Conservation (phyloP, 2,113 vertebrate species). For the Podarcis cretensis region DNA sequence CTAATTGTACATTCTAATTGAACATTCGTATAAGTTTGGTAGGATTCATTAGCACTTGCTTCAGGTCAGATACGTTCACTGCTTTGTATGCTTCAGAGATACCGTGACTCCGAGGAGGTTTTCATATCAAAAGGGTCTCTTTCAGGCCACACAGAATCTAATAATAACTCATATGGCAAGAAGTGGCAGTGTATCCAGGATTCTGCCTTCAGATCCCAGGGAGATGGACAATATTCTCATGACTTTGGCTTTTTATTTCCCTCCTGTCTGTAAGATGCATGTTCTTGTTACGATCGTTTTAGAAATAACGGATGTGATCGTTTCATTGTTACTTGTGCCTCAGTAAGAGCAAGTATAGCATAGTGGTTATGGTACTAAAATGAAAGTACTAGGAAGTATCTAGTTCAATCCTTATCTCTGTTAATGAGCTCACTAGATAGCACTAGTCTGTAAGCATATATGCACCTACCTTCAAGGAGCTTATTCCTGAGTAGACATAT, state of each 20-base stretch:
- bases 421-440: neutral
- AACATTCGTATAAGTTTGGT: neutral
- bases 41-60: neutral
- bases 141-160: neutral
- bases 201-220: neutral
- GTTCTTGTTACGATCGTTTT: neutral
- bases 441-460: too few relatives aligned
- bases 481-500: too few relatives aligned
- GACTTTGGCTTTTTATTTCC: neutral
- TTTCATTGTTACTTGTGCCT: neutral
- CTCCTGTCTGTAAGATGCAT: neutral
- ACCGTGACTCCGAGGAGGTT: neutral
- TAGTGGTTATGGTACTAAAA: neutral
- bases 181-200: neutral
- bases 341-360: neutral
- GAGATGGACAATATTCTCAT: neutral
- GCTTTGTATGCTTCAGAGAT: neutral
- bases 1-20: slow-evolving; percentile 11
- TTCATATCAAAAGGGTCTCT: neutral
- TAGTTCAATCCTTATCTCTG: neutral
- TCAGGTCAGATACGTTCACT: neutral
- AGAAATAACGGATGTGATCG: neutral
- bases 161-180: neutral
- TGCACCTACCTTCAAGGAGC: too few relatives aligned
- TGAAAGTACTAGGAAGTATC: neutral